These are phyloP conservation scores for Hyperoplus lanceolatus DNA, from an alignment of 2,797 vertebrate genomes.

Conservation along the genomic window DNA sequence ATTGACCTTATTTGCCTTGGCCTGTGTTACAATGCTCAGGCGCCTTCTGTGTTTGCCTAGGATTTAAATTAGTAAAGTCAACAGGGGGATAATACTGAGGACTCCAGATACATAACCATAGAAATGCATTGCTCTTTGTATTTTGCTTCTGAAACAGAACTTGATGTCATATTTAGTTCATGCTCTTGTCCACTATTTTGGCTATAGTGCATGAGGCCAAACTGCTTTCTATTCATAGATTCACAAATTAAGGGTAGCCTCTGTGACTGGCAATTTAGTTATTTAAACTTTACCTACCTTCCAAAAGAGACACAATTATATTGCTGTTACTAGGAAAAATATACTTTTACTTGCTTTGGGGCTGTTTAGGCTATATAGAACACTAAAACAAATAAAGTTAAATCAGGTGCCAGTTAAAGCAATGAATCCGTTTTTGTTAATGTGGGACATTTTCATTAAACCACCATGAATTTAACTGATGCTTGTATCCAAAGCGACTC, in stretches of 20 bases:
- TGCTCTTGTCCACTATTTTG: conserved; percentile 17
- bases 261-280: not conserved
- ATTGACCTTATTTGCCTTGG: conserved; percentile 37
- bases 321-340: not conserved
- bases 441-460: not conserved
- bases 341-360: not conserved
- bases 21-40: conserved; percentile 1
- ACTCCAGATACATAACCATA: conserved; percentile 31
- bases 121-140: not conserved
- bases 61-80: conserved; percentile 33
- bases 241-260: conserved; percentile 11
- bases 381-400: not conserved
- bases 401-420: not conserved
- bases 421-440: not conserved
- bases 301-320: not conserved
- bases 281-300: not conserved
- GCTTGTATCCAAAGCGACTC: too few species aligned
- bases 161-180: conserved; percentile 9
- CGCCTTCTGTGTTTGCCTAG: conserved; percentile 20
- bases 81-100: conserved; percentile 3
- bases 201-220: not conserved
- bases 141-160: conserved; percentile 21
- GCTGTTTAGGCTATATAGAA: not conserved
- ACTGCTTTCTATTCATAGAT: not conserved
- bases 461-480: too few species aligned